Base-by-base conservation (phyloP, 2,888 invertebrate species). In the Marasmarcha lunaedactyla region DNA sequence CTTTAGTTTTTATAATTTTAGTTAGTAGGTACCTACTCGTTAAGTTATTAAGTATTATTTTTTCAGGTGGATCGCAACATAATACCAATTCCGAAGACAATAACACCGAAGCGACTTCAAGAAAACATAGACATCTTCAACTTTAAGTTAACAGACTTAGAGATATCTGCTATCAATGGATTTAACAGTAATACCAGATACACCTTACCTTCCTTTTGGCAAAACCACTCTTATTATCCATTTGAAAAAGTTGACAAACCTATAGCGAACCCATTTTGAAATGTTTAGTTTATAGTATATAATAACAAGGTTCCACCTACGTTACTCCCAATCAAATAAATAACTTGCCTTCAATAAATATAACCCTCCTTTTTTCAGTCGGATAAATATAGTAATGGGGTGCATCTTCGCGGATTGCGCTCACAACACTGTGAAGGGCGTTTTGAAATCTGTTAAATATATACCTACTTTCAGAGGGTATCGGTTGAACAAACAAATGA, bases 121-220 rank as follows among this genome's bases (percentile, higher is more conserved):
- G 66, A 78, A 46, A 81, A 83, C 49, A 59, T 81, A 27, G 46
- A 70, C 13, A 63, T 81, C 1, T 83, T 81, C 49, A 73, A 79
- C 45, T 81, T 83, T 42, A 52, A 60, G 2, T 45, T 83, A 4
- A 51, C 57, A 1, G 33, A 50, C 0, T 55, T 58, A 2, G 83
- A 83, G 34, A 62, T 74, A 1, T 51, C 53, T 2, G 50, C 44
- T 14, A 63, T 81, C 0, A 64, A 56, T 36, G 15, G 46, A 0
- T 71, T 59, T 7, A 47, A 77, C 33, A 45, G 51, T 0, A 42
- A 56, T 2, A 61, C 52, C 0, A 51, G 78, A 9, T 67, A 57
- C 36, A 71, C 71, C 0, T 14, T 57, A 1, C 81, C 83, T 0
- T 69, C 78, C 1, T 83, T 81, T 45, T 83, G 83, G 83, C 83